Conservation (phyloP, 2,888 invertebrate genomes). For the Bimastos eiseni region DNA sequence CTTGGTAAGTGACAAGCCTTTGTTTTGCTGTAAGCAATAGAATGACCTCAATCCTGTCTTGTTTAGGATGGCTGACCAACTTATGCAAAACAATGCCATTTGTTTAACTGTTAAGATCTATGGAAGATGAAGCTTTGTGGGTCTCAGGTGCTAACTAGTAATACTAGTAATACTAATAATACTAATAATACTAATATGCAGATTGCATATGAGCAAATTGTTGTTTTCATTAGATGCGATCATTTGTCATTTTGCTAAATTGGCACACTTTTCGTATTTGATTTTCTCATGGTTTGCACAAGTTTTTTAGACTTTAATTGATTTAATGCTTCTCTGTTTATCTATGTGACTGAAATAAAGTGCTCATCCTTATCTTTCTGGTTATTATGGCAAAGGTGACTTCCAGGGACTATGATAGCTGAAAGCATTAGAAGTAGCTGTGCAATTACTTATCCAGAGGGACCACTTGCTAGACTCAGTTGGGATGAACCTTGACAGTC, state of each 20-base stretch:
- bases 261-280: background rate
- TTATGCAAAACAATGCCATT: background rate
- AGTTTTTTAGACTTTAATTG: background rate
- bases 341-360: background rate
- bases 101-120: background rate
- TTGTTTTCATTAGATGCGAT: background rate
- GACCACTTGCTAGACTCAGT: background rate
- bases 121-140: background rate
- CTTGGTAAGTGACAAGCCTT: conserved; percentile 59
- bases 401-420: background rate
- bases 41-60: background rate
- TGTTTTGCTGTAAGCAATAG: background rate
- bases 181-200: too few species aligned
- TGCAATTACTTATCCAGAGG: background rate
- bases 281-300: background rate
- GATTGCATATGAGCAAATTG: background rate
- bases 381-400: background rate
- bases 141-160: background rate
- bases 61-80: background rate
- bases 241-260: too few species aligned
- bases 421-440: background rate
- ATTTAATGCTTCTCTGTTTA: background rate
- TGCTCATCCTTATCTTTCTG: background rate
- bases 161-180: too few species aligned
- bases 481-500: background rate